Conservation (phyloP, 2,797 vertebrate species). For the Pseudochaenichthys georgianus region DNA sequence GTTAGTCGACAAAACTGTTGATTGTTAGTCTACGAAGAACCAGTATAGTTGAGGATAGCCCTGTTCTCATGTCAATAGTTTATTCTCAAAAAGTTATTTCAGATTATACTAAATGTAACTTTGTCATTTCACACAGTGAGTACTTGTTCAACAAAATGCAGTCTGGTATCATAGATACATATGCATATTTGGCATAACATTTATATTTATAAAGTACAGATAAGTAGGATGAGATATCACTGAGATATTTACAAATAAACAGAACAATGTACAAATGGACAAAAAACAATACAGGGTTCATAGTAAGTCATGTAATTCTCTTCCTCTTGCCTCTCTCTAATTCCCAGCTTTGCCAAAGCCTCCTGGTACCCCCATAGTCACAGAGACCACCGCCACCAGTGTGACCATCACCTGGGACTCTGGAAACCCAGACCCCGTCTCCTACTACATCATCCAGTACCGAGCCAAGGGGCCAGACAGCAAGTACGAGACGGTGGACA, state of each 20-base stretch:
- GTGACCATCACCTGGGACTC: constrained; percentile 99
- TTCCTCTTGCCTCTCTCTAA: constrained; percentile 21
- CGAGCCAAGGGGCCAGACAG: constrained; percentile 96
- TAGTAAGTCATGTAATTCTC: background rate
- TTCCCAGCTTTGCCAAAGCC: constrained; percentile 94
- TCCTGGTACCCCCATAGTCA: constrained; percentile 94
- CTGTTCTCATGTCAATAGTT: background rate
- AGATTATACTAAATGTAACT: background rate
- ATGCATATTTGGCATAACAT: background rate
- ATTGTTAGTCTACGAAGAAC: too few species aligned
- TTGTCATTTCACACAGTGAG: background rate
- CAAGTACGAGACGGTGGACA: constrained; percentile 96
- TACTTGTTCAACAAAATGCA: background rate
- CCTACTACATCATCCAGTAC: constrained; percentile 98
- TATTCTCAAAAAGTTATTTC: background rate
- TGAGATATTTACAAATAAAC: background rate
- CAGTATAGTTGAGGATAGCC: too few species aligned
- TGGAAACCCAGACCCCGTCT: constrained; percentile 95
- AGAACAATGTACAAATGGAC: background rate
- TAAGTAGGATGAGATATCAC: background rate
- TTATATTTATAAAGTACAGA: background rate
- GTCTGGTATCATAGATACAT: background rate
- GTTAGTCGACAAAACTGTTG: too few species aligned
- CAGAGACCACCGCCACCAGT: constrained; percentile 97
- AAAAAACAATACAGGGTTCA: background rate